Evolutionary conservation across 1,140 invertebrate species (phyloP), one percentile per base, ranked within the genome.

Genomic region (Drosophila sp.): DNA sequence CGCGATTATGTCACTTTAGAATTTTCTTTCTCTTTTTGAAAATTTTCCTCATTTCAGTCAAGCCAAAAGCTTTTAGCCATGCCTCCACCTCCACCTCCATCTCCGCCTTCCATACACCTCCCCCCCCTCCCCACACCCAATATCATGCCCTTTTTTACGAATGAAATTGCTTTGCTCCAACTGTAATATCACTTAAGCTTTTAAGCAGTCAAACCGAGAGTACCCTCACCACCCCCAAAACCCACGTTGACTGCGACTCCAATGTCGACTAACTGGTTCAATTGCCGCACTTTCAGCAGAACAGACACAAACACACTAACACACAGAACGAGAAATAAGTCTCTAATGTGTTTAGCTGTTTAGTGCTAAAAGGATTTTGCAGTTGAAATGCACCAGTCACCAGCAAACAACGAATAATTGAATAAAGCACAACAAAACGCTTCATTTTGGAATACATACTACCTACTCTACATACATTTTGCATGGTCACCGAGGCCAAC

Each of bases 121-220:
- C 7, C 35, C 0, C 33, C 30, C 54, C 57, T 60, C 66, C 58
- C 41, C 41, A n/a, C 17, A 17, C 17, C 23, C 27, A 66, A 66
- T 25, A 60, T 47, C 50, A 58, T 60, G 66, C 61, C 72, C 76
- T 61, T 76, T 82, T 87, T 76, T 78, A 70, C 71, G 83, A 41
- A 74, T 79, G 73, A 87, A 87, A 87, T 87, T 84, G 84, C 79
- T 87, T 65, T 70, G 84, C 84, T 83, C 72, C 79, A 73, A 87
- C 84, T 89, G 84, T 87, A 89, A 89, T 89, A 89, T 89, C 80
- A 89, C 84, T 89, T 89, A 89, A 89, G 84, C 84, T 89, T 68
- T 89, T 89, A 89, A 89, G 84, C 80, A 86, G 72, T 76, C 83
- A 81, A 72, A 66, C 62, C 44, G 55, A 60, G 30, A 38, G 47